Base-by-base conservation (phyloP, 1,140 invertebrate genomes). In the Drosophila gunungcola region DNA sequence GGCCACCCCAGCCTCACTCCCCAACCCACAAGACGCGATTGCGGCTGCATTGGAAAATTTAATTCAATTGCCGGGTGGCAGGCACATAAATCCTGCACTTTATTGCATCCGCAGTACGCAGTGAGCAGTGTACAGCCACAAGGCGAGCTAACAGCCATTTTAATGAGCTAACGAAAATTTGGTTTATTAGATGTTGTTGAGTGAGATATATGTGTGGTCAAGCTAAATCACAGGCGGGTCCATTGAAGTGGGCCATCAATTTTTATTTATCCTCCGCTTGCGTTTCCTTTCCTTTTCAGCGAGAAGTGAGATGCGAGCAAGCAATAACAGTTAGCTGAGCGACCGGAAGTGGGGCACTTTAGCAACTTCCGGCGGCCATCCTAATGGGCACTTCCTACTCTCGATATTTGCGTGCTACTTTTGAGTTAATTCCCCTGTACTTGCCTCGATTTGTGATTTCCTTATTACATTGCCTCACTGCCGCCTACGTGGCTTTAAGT, bases 51-150 rank as follows among this genome's bases (percentile, higher is more conserved):
- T 88, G 76, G 80, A 62, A 88, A 88, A 86, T 89, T 89, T 83
- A 88, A 88, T 88, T 88, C 83, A 88, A 88, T 88, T 88, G 84
- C 80, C 84, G 73, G 75, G 65, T 70, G 61, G 75, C 78, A 65
- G 52, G 76, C 54, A 73, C 83, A 88, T 88, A 88, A 88, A 88
- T 88, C 86, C 65, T 83, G 77, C 83, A 88, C 43, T 89, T 88
- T 88, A 88, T 88, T 89, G 83, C 83, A 88, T 88, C 83, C 76
- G 83, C 83, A 88, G 61, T 89, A 88, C 76, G 76, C 76, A 88
- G 80, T 78, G 73, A 72, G 76, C 76, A 88, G 80, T 78, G 73
- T 74, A 70, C 78, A 32, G 63, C 63, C 42, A 43, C 63, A 65
- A 48, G 43, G 25, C 56, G 39, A 51, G 25, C 63, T 55, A 25